These are phyloP conservation scores for Neodiprion lecontei DNA, from an alignment of 1,140 invertebrate genomes.

Conservation along the genomic window DNA sequence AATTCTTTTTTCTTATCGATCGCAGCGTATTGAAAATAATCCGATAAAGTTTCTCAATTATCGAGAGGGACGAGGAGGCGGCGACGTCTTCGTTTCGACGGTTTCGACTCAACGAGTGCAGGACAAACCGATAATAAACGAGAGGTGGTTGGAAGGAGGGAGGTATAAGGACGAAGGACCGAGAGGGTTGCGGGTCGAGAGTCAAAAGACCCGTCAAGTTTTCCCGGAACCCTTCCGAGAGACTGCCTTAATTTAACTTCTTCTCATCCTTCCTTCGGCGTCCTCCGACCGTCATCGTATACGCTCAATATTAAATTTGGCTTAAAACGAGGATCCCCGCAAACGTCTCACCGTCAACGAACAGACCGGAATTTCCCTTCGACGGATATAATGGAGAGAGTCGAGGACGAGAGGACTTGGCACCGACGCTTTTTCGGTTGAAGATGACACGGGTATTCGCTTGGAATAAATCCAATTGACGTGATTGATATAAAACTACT, in stretches of 20 bases:
- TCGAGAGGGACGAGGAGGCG: too few species aligned
- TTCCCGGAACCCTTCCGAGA: not conserved
- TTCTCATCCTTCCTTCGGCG: not conserved
- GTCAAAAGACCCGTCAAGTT: not conserved
- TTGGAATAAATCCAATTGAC: not conserved
- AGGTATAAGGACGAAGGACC: not conserved
- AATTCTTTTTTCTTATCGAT: too few species aligned
- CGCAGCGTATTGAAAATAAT: too few species aligned
- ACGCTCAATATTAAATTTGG: not conserved
- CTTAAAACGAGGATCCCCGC: not conserved
- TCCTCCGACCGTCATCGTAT: not conserved
- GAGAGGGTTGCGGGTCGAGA: not conserved
- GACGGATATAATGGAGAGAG: too few species aligned
- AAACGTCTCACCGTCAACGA: not conserved
- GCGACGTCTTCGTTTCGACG: not conserved
- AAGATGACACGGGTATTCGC: not conserved
- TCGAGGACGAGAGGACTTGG: not conserved
- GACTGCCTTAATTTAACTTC: not conserved
- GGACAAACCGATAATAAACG: not conserved
- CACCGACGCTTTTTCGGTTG: not conserved
- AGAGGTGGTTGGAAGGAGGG: too few species aligned
- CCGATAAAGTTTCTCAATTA: too few species aligned
- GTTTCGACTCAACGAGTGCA: not conserved
- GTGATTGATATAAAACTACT: conserved; percentile 2
- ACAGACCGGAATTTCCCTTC: not conserved